A percentile compares a stretch with the other conserved stretches of the same genome.
These are phyloP conservation scores for Rhizomys pruinosus DNA, from an alignment of 2,113 vertebrate genomes.

Conservation along the genomic window DNA sequence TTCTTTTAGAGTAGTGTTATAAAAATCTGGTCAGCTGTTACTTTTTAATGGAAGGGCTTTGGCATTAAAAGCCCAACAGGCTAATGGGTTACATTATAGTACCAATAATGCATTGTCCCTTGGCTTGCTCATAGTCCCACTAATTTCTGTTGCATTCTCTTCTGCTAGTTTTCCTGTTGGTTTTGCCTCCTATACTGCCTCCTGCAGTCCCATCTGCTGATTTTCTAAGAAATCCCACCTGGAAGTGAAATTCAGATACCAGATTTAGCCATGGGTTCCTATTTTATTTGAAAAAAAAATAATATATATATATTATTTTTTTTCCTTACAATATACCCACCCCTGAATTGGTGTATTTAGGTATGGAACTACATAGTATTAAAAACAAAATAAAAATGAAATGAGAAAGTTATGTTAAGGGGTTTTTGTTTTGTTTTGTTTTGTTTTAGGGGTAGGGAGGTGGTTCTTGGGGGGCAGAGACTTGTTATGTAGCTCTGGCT, in stretches of 20 bases:
- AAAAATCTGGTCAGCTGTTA: constrained; percentile 56
- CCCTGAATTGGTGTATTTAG: not conserved
- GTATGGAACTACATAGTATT: not conserved
- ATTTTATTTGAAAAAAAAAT: constrained; percentile 39
- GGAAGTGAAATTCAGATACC: constrained; percentile 55
- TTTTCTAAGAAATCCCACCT: constrained; percentile 51
- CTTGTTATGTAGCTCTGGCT: not conserved
- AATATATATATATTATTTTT: constrained; percentile 18
- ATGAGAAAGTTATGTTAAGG: not conserved
- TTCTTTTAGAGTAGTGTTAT: constrained; percentile 36
- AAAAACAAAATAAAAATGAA: not conserved
- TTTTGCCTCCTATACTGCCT: constrained; percentile 10
- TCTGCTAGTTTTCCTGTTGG: constrained; percentile 31
- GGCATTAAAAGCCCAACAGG: constrained; percentile 37
- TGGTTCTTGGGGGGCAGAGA: not conserved
- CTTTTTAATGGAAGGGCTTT: constrained; percentile 62
- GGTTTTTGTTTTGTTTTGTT: not conserved
- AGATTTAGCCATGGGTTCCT: not conserved
- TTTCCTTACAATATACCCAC: not conserved
- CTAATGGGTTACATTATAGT: constrained; percentile 20
- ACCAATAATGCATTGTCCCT: constrained; percentile 34
- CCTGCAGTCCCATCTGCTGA: not conserved
- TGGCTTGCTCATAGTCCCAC: constrained; percentile 28
- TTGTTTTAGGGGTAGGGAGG: not conserved
- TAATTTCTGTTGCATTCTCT: constrained; percentile 34